Base-by-base conservation (phyloP, 2,888 invertebrate species). In the Plagiodera versicolora region DNA sequence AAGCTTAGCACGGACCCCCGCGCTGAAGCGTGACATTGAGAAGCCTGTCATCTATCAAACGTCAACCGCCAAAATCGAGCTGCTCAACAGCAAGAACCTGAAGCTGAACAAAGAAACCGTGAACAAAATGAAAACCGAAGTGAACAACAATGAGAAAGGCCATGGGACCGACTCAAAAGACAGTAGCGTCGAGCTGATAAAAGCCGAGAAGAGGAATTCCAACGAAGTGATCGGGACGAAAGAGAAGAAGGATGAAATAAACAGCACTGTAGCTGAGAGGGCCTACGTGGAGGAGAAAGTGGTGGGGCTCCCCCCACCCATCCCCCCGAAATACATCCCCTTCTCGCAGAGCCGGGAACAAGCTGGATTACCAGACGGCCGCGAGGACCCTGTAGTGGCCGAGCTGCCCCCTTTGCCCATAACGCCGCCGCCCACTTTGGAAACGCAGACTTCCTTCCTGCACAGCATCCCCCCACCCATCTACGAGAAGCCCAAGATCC, bases 281-380 rank as follows among this genome's bases (percentile, higher is more conserved):
- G 44, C 56, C 10, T 20, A 28, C 18, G 17, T 44, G 14, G 58
- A 66, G 30, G 63, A 66, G 17, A 64, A 65, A 30, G 45, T 66
- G 17, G 47, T 49, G 10, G 56, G 56, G 16, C 51, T 63, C 3
- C 68, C 68, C 0, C 66, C 67, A 19, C 66, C 59, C 2, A 46
- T 64, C n/a, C 64, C 66, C 9, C 50, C 53, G 6, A 68, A 70
- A 61, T 65, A 61, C 53, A 64, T 68, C 47, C 63, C 63, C 9
- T 70, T 72, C 18, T 67, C 75, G 0, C 74, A 85, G 65, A 91
- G 89, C 75, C 83, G 92, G 24, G 92, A 93, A 73, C 80, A 89
- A 67, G 92, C 92, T 8, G 93, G 92, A 8, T 92, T 92, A 72
- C 93, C 93, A 0, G 93, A 93, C 72, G 92, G 93, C n/a, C 86